Evolutionary conservation across 2,888 invertebrate genomes (phyloP).

Genomic region (Gastracanthus pulcherrimus): DNA sequence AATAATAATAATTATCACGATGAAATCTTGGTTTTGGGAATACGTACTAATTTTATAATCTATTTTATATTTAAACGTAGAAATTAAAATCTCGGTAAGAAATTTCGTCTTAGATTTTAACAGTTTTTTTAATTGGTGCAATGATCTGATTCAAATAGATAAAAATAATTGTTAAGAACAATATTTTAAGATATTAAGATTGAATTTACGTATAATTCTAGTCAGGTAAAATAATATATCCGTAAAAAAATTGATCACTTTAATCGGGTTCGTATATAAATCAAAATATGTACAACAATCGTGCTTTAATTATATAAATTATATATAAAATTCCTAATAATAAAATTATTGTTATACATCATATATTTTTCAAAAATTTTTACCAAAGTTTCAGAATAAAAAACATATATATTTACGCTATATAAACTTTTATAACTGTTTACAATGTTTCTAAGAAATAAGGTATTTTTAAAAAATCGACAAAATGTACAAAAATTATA

Average conservation of each 20-base stretch:
- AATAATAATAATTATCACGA: neutral
- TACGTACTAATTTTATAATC: neutral
- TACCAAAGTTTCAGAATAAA: neutral
- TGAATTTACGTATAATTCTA: neutral
- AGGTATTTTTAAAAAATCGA: neutral
- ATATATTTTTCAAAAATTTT: too few species aligned
- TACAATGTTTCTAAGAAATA: neutral
- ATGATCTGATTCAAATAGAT: neutral
- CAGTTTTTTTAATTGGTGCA: neutral
- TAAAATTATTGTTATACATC: neutral
- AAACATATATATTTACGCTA: neutral
- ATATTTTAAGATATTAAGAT: neutral
- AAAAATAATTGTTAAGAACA: neutral
- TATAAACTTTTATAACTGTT: neutral
- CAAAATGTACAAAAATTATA: neutral
- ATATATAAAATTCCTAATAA: too few species aligned
- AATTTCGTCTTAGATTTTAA: neutral
- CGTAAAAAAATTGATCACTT: neutral
- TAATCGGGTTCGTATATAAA: neutral
- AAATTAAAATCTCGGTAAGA: neutral
- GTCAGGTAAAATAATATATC: neutral
- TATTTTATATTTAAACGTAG: neutral
- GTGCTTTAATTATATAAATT: neutral
- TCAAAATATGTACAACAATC: neutral
- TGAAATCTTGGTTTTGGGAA: neutral